Conservation (phyloP, 2,888 invertebrate species). For the Agapostemon virescens region DNA sequence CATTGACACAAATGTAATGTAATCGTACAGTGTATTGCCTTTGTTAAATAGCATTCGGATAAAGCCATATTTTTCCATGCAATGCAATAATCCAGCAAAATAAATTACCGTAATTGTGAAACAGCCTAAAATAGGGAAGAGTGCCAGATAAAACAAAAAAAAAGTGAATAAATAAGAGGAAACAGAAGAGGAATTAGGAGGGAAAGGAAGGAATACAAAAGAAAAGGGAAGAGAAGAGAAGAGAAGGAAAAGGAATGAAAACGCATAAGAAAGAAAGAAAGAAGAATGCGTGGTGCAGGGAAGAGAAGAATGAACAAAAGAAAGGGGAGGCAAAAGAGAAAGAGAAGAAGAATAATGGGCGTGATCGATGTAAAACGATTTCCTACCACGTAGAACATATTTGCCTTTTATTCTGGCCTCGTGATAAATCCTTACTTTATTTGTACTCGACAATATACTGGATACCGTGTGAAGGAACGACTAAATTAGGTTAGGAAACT, state of each 20-base stretch:
- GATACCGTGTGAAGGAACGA: slow-evolving; percentile 60
- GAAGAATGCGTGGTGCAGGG: slow-evolving; percentile 47
- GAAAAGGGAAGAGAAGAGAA: too few relatives aligned
- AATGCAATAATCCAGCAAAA: slow-evolving; percentile 78
- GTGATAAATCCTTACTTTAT: slow-evolving; percentile 64
- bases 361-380: slow-evolving; percentile 56
- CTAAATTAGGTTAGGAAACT: slow-evolving; percentile 61
- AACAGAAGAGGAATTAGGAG: not conserved
- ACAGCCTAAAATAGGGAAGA: slow-evolving; percentile 71
- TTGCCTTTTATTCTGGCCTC: slow-evolving; percentile 69
- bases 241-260: not conserved
- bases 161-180: slow-evolving; percentile 29
- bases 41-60: slow-evolving; percentile 79
- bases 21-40: slow-evolving; percentile 77
- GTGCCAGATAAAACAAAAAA: slow-evolving; percentile 68
- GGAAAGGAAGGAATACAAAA: not conserved
- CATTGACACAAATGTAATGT: slow-evolving; percentile 64
- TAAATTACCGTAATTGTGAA: slow-evolving; percentile 69
- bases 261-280: slow-evolving; percentile 62
- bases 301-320: slow-evolving; percentile 7
- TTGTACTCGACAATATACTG: slow-evolving; percentile 67
- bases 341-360: slow-evolving; percentile 30
- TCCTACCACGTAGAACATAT: slow-evolving; percentile 63
- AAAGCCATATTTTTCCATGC: slow-evolving; percentile 81
- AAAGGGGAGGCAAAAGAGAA: not conserved